Percentiles rank a stretch among this genome's conserved stretches.
These are phyloP conservation scores for Eustalomyia histrio DNA, from an alignment of 2,888 invertebrate species.

Conservation along the genomic window DNA sequence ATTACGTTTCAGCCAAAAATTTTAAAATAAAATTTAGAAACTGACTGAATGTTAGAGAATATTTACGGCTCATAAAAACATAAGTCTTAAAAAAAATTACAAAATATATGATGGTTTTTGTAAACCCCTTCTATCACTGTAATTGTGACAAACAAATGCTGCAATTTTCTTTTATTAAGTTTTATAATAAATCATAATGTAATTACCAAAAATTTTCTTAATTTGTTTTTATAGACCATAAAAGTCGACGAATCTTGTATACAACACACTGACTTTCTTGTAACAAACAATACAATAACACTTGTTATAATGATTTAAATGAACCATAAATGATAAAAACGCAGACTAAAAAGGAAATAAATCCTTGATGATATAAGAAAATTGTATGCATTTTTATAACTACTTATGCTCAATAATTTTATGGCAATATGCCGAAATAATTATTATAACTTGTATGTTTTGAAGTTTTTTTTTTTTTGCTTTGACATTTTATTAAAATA, in stretches of 20 bases:
- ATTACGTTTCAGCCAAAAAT: no score
- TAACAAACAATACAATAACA: slow-evolving; percentile 9
- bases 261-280: background rate
- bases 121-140: no score
- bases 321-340: slow-evolving; percentile 58
- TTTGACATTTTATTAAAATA: slow-evolving; percentile 61
- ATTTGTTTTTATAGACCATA: slow-evolving; percentile 37
- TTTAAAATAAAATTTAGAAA: no score
- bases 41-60: no score
- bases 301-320: slow-evolving; percentile 56
- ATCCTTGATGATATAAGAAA: background rate
- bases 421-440: slow-evolving; percentile 59
- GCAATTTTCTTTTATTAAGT: background rate
- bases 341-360: slow-evolving; percentile 4
- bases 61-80: no score
- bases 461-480: background rate
- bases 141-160: background rate
- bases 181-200: slow-evolving; percentile 37
- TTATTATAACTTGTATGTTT: slow-evolving; percentile 10
- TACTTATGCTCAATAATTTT: slow-evolving; percentile 46
- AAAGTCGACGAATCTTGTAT: slow-evolving; percentile 19
- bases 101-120: no score
- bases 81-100: no score
- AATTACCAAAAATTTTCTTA: slow-evolving; percentile 34
- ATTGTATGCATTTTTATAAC: slow-evolving; percentile 22